Evolutionary conservation across 2,113 vertebrate genomes (phyloP).

Genomic region (Apteryx owenii): DNA sequence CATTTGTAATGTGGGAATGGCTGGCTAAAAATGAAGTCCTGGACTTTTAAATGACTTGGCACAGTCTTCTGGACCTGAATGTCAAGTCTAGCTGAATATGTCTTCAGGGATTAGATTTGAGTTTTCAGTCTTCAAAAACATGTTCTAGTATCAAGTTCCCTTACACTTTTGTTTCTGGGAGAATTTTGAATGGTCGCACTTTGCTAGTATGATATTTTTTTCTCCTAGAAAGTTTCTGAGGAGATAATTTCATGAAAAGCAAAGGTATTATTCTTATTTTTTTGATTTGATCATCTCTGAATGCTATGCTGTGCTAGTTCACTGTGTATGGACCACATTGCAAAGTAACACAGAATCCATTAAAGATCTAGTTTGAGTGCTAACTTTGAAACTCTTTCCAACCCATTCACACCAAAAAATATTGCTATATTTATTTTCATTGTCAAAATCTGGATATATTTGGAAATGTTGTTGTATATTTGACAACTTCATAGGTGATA

Average conservation of each 20-base stretch:
- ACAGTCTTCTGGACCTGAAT: conserved; percentile 26
- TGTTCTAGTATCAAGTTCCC: not conserved
- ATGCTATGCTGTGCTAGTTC: not conserved
- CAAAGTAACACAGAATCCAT: not conserved
- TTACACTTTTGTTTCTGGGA: not conserved
- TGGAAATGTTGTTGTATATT: not conserved
- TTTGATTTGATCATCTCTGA: not conserved
- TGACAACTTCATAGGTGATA: not conserved
- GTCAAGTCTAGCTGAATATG: not conserved
- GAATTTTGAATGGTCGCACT: not conserved
- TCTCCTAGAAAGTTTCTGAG: not conserved
- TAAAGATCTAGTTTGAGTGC: not conserved
- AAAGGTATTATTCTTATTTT: rapidly evolving
- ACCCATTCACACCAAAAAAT: not conserved
- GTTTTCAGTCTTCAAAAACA: not conserved
- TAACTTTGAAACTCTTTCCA: not conserved
- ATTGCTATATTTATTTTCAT: not conserved
- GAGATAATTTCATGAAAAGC: not conserved
- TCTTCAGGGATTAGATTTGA: not conserved
- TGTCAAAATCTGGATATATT: not conserved
- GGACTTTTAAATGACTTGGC: conserved; percentile 25
- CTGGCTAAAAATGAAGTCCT: conserved; percentile 6
- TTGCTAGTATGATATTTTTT: not conserved
- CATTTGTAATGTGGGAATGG: not conserved
- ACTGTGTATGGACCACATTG: not conserved